Conservation (phyloP, 2,113 vertebrate species). For the Misgurnus mizolepis region DNA sequence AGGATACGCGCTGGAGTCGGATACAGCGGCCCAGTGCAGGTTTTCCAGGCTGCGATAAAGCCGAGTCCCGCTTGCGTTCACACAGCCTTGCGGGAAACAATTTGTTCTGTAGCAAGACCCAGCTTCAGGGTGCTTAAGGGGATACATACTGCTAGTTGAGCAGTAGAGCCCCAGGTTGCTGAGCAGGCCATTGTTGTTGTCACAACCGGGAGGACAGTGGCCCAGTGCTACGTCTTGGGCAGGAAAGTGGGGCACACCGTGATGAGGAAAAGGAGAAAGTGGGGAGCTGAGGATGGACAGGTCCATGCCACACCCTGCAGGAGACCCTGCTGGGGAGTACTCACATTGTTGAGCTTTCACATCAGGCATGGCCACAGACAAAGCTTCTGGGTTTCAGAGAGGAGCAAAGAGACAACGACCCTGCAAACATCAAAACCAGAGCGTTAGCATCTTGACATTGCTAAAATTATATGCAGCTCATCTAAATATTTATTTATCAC, state of each 20-base stretch:
- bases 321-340: conserved; percentile 69
- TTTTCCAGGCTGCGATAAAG: conserved; percentile 89
- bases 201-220: conserved; percentile 69
- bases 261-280: conserved; percentile 62
- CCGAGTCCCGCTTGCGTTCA: conserved; percentile 60
- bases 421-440: conserved; percentile 52
- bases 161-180: conserved; percentile 79
- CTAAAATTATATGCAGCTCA: no score
- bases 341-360: conserved; percentile 78
- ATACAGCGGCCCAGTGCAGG: conserved; percentile 76
- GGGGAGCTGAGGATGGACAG: conserved; percentile 66
- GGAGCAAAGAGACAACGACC: conserved; percentile 51
- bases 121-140: conserved; percentile 69
- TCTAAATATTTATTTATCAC: no score
- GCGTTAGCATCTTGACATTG: neutral
- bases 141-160: conserved; percentile 70
- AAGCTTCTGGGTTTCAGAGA: conserved; percentile 55
- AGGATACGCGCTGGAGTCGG: conserved; percentile 68
- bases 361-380: conserved; percentile 72
- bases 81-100: conserved; percentile 32
- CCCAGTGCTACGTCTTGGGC: conserved; percentile 64
- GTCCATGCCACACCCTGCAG: conserved; percentile 74
- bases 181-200: conserved; percentile 78
- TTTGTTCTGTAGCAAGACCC: conserved; percentile 53
- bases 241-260: conserved; percentile 69